phyloP scores from a whole-genome alignment of 1,140 invertebrate genomes.

The Radopholus similis region DNA sequence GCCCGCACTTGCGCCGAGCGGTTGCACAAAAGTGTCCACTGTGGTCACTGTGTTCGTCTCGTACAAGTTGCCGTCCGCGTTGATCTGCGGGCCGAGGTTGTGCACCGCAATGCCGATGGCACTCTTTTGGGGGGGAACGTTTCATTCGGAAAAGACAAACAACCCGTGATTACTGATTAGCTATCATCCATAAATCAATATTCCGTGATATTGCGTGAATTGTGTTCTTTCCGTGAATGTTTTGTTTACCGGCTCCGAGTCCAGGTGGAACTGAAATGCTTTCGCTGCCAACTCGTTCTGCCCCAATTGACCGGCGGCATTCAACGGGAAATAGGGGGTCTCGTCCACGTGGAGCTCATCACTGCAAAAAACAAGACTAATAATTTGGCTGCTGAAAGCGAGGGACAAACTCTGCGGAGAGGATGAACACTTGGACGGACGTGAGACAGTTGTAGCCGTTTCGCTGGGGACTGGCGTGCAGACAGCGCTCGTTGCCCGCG shows the following conservation, averaged over 20 bases:
- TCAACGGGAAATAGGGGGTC: conserved; percentile 47
- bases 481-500: conserved; percentile 14
- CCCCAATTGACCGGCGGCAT: conserved; percentile 31
- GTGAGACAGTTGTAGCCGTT: conserved; percentile 43
- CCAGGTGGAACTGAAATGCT: conserved; percentile 36
- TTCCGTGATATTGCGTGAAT: neutral
- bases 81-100: conserved; percentile 48
- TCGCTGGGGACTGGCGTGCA: conserved; percentile 30
- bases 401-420: conserved; percentile 44
- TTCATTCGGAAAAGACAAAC: neutral
- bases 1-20: conserved; percentile 22
- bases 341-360: conserved; percentile 36
- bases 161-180: neutral
- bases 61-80: conserved; percentile 26
- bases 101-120: conserved; percentile 51
- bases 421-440: conserved; percentile 45
- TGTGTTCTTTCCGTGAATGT: too few species aligned
- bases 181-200: neutral
- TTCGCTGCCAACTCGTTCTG: conserved; percentile 19
- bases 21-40: conserved; percentile 49
- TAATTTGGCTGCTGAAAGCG: neutral
- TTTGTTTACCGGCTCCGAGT: conserved; percentile 42
- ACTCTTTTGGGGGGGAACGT: conserved; percentile 33
- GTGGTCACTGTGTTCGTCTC: conserved; percentile 49
- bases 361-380: conserved; percentile 33